Conservation (phyloP, 2,888 invertebrate species). For the Ferdinandea cuprea region DNA sequence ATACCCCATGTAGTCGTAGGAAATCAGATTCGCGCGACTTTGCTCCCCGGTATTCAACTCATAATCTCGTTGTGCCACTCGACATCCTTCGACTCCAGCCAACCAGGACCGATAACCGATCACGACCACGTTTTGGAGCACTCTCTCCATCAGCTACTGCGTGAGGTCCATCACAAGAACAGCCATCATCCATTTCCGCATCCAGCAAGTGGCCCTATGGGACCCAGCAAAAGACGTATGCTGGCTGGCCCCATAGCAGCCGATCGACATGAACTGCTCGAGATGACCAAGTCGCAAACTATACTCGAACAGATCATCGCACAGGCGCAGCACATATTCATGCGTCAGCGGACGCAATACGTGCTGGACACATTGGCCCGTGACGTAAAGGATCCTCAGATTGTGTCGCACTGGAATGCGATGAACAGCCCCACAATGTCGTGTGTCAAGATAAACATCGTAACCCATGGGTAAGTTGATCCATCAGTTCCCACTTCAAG, state of each 20-base stretch:
- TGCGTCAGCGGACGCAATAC: conserved; percentile 95
- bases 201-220: conserved; percentile 96
- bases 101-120: conserved; percentile 85
- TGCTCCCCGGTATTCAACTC: conserved; percentile 95
- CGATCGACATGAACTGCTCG: conserved; percentile 92
- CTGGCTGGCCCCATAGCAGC: conserved; percentile 95
- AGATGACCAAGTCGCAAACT: conserved; percentile 95
- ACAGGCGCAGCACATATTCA: conserved; percentile 97
- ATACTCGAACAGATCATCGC: conserved; percentile 97
- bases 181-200: conserved; percentile 97
- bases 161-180: conserved; percentile 96
- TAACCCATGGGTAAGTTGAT: conserved; percentile 89
- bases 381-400: conserved; percentile 96
- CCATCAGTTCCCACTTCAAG: too few species aligned
- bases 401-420: conserved; percentile 98
- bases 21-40: conserved; percentile 97
- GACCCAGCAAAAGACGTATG: conserved; percentile 95
- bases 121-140: conserved; percentile 99
- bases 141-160: conserved; percentile 95
- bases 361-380: conserved; percentile 96
- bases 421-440: conserved; percentile 97
- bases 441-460: conserved; percentile 96
- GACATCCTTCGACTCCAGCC: conserved; percentile 85
- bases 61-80: conserved; percentile 96
- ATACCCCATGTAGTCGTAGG: conserved; percentile 99